Percentiles rank a stretch among this genome's conserved stretches.
Conservation (phyloP, 2,113 vertebrate genomes). For the Oncorhynchus mykiss region DNA sequence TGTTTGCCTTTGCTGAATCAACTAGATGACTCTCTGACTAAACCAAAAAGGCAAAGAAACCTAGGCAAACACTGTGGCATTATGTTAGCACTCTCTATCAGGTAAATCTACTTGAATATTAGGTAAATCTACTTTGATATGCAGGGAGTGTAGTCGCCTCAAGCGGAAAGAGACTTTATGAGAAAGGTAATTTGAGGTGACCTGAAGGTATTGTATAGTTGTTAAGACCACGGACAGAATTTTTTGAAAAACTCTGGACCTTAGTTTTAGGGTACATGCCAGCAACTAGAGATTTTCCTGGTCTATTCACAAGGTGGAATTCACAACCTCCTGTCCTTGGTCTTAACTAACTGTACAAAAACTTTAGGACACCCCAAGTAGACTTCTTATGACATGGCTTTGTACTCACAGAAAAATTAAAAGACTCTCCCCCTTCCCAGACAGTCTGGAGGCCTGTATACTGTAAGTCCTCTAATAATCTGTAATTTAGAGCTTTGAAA, state of each 20-base stretch:
- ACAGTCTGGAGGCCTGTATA: background rate
- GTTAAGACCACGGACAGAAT: background rate
- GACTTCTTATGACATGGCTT: no score
- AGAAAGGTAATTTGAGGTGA: background rate
- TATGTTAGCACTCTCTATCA: background rate
- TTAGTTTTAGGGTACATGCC: no score
- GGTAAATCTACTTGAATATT: background rate
- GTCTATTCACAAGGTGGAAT: no score
- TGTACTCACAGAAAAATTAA: background rate
- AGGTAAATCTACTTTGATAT: background rate
- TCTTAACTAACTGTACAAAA: no score
- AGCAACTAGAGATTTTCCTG: no score
- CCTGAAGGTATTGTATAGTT: background rate
- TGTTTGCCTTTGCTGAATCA: constrained; percentile 9
- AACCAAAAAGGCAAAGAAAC: constrained; percentile 2
- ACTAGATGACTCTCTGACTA: background rate
- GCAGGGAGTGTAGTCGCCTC: background rate
- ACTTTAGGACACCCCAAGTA: no score
- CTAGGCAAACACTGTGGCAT: background rate
- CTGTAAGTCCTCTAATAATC: constrained; percentile 24
- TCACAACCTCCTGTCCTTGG: no score
- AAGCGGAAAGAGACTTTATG: background rate
- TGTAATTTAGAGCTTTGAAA: constrained; percentile 48
- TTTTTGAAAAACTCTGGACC: background rate
- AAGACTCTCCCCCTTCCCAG: background rate